Evolutionary conservation across 2,888 invertebrate species (phyloP).

Genomic region (Smittia sp.): DNA sequence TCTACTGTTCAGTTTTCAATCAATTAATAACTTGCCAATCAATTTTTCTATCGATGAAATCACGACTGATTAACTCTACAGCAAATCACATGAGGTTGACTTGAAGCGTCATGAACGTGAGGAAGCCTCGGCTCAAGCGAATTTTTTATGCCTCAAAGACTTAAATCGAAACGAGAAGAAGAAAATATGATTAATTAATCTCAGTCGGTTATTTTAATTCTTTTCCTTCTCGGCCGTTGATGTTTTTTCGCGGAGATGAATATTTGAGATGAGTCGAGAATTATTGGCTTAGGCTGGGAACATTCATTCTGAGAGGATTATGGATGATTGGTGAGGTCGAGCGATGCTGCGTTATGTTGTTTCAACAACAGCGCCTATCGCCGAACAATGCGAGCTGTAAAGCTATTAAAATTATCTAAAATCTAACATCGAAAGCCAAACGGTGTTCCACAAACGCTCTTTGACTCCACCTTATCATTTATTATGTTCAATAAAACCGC

Average conservation of each 20-base stretch:
- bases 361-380: not conserved
- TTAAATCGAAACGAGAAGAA: not conserved
- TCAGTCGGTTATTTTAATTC: not conserved
- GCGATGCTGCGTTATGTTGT: not conserved
- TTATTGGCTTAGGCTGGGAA: slow-evolving; percentile 1
- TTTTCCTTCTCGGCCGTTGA: not conserved
- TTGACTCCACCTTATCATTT: slow-evolving; percentile 27
- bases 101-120: slow-evolving; percentile 8
- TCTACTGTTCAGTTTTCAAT: too few relatives aligned
- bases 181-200: slow-evolving; percentile 16
- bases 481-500: not conserved
- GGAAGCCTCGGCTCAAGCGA: not conserved
- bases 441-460: not conserved
- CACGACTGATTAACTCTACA: not conserved
- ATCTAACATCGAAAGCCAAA: not conserved
- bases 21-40: too few relatives aligned
- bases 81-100: not conserved
- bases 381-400: not conserved
- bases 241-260: not conserved
- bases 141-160: not conserved
- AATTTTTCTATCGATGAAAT: too few relatives aligned
- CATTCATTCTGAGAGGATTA: not conserved
- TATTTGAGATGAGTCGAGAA: not conserved
- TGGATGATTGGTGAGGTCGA: not conserved
- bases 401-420: slow-evolving; percentile 24